Percentiles rank a stretch among this genome's conserved stretches.
phyloP scores from a whole-genome alignment of 2,888 invertebrate genomes.

The Tanytarsus gracilentus region DNA sequence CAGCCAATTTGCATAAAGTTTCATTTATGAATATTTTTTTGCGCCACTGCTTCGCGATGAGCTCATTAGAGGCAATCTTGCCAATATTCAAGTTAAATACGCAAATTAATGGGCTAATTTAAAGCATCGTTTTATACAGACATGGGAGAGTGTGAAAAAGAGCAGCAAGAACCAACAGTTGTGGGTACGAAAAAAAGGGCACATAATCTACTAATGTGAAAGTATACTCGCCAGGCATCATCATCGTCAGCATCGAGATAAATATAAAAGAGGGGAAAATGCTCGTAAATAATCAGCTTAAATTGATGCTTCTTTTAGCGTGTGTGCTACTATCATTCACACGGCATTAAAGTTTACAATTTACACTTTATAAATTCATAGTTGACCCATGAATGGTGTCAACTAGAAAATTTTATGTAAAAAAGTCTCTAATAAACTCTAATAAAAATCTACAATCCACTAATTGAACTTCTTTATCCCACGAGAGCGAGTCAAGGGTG shows the following conservation, averaged over 20 bases:
- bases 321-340: no score
- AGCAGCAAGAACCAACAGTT: no score
- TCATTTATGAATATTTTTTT: conserved; percentile 3
- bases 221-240: no score
- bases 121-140: no score
- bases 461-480: background rate
- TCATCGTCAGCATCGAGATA: no score
- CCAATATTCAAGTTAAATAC: conserved; percentile 24
- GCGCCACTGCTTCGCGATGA: conserved; percentile 1
- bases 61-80: conserved; percentile 11
- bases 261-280: background rate
- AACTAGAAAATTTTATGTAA: no score
- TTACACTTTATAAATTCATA: no score
- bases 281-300: conserved; percentile 24
- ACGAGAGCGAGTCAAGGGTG: background rate
- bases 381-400: no score
- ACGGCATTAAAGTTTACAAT: no score
- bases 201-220: no score
- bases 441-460: background rate
- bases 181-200: no score
- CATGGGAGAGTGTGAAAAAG: no score
- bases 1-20: conserved; percentile 19
- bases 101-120: conserved; percentile 27
- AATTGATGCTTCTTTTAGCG: conserved; percentile 6
- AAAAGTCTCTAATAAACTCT: background rate